Percentiles rank a stretch among this genome's conserved stretches.
phyloP scores from a whole-genome alignment of 1,140 invertebrate genomes.

The Heliconius melpomene region DNA sequence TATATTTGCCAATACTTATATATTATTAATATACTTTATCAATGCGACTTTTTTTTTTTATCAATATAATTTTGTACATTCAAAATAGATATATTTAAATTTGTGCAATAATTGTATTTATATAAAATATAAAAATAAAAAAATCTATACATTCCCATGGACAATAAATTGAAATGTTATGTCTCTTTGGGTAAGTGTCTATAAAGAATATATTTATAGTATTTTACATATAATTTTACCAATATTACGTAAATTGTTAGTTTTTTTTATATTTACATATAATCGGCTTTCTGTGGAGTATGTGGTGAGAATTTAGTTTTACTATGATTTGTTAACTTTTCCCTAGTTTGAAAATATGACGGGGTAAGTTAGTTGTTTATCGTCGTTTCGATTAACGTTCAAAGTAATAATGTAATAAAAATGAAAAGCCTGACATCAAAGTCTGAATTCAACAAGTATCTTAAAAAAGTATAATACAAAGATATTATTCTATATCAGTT shows the following conservation, averaged over 20 bases:
- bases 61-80: too few species aligned
- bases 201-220: not conserved
- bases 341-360: not conserved
- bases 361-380: not conserved
- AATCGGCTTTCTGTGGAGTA: not conserved
- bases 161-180: constrained; percentile 56
- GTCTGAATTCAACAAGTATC: too few species aligned
- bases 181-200: constrained; percentile 45
- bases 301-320: too few species aligned
- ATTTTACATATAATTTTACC: not conserved
- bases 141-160: constrained; percentile 46
- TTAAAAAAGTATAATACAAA: not conserved
- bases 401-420: too few species aligned
- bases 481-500: not conserved
- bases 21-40: not conserved
- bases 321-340: not conserved
- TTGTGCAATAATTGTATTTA: constrained; percentile 31
- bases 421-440: too few species aligned
- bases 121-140: not conserved
- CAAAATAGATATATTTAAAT: constrained; percentile 16
- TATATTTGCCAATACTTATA: not conserved
- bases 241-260: not conserved
- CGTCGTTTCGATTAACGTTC: too few species aligned
- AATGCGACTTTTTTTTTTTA: too few species aligned
- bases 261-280: not conserved